Conservation (phyloP, 2,888 invertebrate species). For the Dioctria rufipes region DNA sequence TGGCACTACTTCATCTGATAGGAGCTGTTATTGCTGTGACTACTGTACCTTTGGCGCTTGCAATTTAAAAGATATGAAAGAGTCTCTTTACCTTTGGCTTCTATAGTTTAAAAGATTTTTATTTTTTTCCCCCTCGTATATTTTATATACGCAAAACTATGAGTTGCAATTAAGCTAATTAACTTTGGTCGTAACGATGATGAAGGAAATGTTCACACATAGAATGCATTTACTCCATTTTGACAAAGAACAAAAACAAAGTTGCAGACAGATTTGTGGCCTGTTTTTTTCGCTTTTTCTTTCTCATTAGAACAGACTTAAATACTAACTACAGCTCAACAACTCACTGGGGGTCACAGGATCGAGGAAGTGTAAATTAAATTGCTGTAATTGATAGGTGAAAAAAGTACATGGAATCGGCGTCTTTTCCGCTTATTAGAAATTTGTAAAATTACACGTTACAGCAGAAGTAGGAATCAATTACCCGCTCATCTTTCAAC, state of each 20-base stretch:
- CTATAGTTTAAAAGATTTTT: background rate
- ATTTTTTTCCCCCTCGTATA: background rate
- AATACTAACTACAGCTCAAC: too few relatives aligned
- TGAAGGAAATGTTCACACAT: background rate
- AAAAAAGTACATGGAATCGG: too few relatives aligned
- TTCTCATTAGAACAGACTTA: too few relatives aligned
- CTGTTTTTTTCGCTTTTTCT: too few relatives aligned
- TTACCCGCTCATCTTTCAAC: too few relatives aligned
- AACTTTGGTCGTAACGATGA: background rate
- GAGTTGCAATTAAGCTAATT: slow-evolving; percentile 36
- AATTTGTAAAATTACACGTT: too few relatives aligned
- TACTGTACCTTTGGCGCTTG: slow-evolving; percentile 34
- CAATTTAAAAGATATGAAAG: slow-evolving; percentile 17
- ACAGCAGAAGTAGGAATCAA: too few relatives aligned
- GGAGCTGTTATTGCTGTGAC: slow-evolving; percentile 19
- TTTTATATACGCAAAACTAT: background rate
- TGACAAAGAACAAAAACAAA: too few relatives aligned
- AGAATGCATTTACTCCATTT: background rate
- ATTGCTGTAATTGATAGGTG: too few relatives aligned
- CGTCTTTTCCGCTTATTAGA: too few relatives aligned
- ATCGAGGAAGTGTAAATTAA: too few relatives aligned
- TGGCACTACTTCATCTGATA: slow-evolving; percentile 50
- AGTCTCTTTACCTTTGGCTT: background rate
- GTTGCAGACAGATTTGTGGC: background rate
- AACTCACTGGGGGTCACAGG: too few relatives aligned